Evolutionary conservation across 2,797 vertebrate species (phyloP).

Genomic region (Sebastolobus alascanus): DNA sequence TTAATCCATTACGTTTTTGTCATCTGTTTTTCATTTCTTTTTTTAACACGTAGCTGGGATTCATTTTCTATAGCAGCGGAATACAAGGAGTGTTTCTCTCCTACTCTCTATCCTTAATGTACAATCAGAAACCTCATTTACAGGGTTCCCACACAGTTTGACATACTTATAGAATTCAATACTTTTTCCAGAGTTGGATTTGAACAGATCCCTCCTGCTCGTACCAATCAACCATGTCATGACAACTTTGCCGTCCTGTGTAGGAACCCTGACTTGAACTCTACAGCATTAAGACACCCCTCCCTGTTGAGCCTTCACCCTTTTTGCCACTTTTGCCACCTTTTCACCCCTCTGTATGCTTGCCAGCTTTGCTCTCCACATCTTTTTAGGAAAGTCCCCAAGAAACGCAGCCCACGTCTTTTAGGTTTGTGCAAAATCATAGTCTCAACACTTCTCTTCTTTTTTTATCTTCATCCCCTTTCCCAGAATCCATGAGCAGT

Average conservation of each 20-base stretch:
- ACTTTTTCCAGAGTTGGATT: background rate
- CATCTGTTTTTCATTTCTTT: constrained; percentile 57
- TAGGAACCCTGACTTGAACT: constrained; percentile 76
- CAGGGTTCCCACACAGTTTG: constrained; percentile 53
- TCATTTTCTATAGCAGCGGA: constrained; percentile 94
- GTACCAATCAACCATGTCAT: background rate
- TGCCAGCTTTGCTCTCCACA: constrained; percentile 73
- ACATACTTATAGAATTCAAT: constrained; percentile 12
- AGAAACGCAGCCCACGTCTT: constrained; percentile 81
- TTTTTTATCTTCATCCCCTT: constrained; percentile 53
- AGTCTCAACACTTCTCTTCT: constrained; percentile 68
- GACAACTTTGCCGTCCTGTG: constrained; percentile 4
- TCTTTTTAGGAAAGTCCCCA: constrained; percentile 69
- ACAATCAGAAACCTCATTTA: constrained; percentile 88
- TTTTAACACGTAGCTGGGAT: constrained; percentile 90
- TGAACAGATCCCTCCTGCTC: constrained; percentile 5
- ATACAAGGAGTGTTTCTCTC: constrained; percentile 87
- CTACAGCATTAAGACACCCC: constrained; percentile 77
- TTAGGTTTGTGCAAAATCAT: constrained; percentile 94
- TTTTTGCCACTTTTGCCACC: constrained; percentile 80
- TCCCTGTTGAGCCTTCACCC: constrained; percentile 86
- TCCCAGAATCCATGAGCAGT: constrained; percentile 74
- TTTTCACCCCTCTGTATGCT: constrained; percentile 72
- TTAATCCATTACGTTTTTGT: constrained; percentile 71
- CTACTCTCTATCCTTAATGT: constrained; percentile 76